Evolutionary conservation across 2,888 invertebrate genomes (phyloP).

Genomic region (Lepidochrysops patricia): DNA sequence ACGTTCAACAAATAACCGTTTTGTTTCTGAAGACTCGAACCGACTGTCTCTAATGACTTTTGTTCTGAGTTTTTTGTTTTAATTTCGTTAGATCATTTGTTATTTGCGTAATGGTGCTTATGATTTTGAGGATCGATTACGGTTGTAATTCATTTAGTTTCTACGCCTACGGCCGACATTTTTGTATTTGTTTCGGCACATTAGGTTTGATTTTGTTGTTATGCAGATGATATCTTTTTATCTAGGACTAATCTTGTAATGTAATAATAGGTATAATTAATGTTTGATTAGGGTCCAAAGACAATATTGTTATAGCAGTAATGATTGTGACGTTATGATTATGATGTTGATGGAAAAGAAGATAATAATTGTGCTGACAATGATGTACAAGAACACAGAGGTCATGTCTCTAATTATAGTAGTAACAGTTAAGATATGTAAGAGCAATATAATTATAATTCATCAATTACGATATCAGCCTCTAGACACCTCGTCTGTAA

Average conservation of each 20-base stretch:
- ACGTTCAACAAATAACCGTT: slow-evolving; percentile 36
- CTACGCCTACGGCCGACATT: neutral
- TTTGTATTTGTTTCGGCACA: neutral
- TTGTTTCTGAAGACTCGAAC: slow-evolving; percentile 42
- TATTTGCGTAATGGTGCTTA: slow-evolving; percentile 8
- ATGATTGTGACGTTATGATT: no score
- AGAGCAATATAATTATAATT: slow-evolving; percentile 17
- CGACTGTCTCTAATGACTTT: slow-evolving; percentile 29
- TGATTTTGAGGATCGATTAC: neutral
- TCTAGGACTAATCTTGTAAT: no score
- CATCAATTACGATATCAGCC: slow-evolving; percentile 34
- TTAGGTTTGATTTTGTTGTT: neutral
- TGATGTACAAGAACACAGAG: neutral
- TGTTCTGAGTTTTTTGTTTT: slow-evolving; percentile 31
- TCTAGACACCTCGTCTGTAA: slow-evolving; percentile 54
- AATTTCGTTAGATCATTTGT: slow-evolving; percentile 11
- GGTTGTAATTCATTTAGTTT: neutral
- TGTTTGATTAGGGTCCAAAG: no score
- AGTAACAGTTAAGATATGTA: slow-evolving; percentile 8
- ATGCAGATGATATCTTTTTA: neutral
- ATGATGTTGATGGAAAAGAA: neutral
- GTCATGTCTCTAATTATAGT: slow-evolving; percentile 12
- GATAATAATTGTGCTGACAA: neutral
- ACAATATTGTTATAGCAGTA: no score
- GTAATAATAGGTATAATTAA: no score